phyloP scores from a whole-genome alignment of 2,113 vertebrate genomes.

The Zapornia atra region DNA sequence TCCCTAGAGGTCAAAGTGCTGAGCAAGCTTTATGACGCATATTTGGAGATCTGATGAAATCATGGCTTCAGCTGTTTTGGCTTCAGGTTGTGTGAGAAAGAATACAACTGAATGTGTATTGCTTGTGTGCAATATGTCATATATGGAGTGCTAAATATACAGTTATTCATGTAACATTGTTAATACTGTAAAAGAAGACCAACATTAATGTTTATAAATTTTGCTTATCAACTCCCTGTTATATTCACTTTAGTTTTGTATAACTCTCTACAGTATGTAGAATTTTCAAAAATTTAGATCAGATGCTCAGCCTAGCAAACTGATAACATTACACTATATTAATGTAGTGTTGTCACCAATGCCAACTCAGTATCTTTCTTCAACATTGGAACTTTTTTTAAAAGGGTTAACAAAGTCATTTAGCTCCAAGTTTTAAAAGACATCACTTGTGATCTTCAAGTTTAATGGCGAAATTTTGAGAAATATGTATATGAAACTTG shows the following conservation, averaged over 20 bases:
- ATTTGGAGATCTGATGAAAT: background rate
- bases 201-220: background rate
- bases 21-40: background rate
- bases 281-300: background rate
- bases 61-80: background rate
- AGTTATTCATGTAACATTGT: background rate
- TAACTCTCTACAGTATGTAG: background rate
- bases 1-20: background rate
- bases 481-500: background rate
- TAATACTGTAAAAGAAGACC: background rate
- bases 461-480: background rate
- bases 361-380: background rate
- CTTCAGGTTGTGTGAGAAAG: background rate
- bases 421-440: background rate
- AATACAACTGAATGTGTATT: background rate
- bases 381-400: background rate
- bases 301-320: background rate
- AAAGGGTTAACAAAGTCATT: background rate
- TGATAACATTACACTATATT: background rate
- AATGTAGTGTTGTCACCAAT: background rate
- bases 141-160: background rate
- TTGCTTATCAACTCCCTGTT: background rate
- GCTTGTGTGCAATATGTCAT: too few species aligned
- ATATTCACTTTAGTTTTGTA: background rate
- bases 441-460: background rate